These are phyloP conservation scores for Tenthredo amoena DNA, from an alignment of 2,888 invertebrate species.

Conservation along the genomic window DNA sequence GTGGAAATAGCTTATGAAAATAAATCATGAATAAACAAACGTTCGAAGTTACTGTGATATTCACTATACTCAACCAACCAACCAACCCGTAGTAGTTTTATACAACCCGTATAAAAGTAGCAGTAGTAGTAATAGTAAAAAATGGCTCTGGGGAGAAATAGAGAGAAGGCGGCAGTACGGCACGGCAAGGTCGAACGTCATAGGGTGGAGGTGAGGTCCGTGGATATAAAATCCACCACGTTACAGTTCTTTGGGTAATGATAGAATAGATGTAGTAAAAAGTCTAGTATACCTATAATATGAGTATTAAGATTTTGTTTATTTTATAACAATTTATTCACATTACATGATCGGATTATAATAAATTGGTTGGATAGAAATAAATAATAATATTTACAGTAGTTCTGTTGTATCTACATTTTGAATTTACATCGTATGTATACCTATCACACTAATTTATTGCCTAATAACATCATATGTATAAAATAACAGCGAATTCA, in stretches of 20 bases:
- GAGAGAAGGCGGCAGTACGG: no score
- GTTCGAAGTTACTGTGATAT: not conserved
- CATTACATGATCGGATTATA: conserved; percentile 18
- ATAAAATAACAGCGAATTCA: conserved; percentile 19
- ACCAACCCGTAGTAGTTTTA: no score
- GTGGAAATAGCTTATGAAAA: not conserved
- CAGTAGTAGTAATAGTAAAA: no score
- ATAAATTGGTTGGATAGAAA: conserved; percentile 10
- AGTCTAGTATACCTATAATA: not conserved
- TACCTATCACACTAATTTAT: conserved; percentile 8
- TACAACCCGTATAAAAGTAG: no score
- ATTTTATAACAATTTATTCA: conserved; percentile 17
- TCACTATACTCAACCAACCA: not conserved
- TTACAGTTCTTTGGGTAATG: no score
- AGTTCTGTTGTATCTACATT: not conserved
- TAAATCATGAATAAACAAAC: not conserved
- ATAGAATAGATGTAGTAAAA: not conserved
- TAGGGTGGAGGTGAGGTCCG: no score
- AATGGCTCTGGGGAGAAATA: no score
- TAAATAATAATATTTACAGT: conserved; percentile 39
- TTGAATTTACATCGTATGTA: conserved; percentile 1
- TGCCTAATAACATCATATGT: conserved; percentile 12
- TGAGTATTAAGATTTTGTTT: conserved; percentile 17
- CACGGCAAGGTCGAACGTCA: no score
- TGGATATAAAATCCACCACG: no score